These are phyloP conservation scores for Amphiprion percula DNA, from an alignment of 2,113 vertebrate species.

Conservation along the genomic window DNA sequence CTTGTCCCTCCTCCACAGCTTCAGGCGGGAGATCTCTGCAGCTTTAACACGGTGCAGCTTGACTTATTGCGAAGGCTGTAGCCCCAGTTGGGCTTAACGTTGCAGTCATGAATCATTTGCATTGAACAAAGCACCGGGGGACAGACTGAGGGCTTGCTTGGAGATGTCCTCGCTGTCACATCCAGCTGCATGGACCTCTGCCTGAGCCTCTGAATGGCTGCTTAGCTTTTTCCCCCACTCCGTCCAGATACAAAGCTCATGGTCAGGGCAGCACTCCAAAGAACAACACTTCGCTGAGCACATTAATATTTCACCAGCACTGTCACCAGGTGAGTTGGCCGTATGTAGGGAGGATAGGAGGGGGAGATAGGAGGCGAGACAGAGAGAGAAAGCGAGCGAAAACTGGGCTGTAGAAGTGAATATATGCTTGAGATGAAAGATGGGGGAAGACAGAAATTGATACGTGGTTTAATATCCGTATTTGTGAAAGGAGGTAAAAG, in stretches of 20 bases:
- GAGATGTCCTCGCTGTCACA: constrained; percentile 12
- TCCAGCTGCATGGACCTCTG: constrained; percentile 32
- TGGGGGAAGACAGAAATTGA: constrained; percentile 44
- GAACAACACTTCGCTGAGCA: constrained; percentile 65
- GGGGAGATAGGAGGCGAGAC: constrained; percentile 21
- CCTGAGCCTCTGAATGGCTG: constrained; percentile 44
- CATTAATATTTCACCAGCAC: constrained; percentile 74
- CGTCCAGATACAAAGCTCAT: constrained; percentile 64
- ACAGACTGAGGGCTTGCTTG: not conserved
- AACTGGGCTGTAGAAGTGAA: constrained; percentile 25
- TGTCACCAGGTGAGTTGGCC: constrained; percentile 62
- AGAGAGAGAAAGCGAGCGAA: constrained; percentile 4
- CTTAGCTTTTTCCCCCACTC: constrained; percentile 34
- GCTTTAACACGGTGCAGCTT: constrained; percentile 43
- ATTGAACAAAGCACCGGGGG: constrained; percentile 2
- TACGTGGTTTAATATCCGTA: constrained; percentile 76
- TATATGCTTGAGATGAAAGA: constrained; percentile 64
- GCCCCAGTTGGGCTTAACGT: constrained; percentile 24
- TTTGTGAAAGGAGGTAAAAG: constrained; percentile 51
- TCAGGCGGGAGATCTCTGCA: constrained; percentile 39
- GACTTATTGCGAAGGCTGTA: constrained; percentile 31
- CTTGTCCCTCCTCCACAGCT: constrained; percentile 42
- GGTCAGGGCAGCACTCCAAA: constrained; percentile 71
- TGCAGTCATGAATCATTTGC: constrained; percentile 44
- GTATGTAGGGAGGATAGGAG: constrained; percentile 13